Base-by-base conservation (phyloP, 2,113 vertebrate species). In the Lichenostomus cassidix region DNA sequence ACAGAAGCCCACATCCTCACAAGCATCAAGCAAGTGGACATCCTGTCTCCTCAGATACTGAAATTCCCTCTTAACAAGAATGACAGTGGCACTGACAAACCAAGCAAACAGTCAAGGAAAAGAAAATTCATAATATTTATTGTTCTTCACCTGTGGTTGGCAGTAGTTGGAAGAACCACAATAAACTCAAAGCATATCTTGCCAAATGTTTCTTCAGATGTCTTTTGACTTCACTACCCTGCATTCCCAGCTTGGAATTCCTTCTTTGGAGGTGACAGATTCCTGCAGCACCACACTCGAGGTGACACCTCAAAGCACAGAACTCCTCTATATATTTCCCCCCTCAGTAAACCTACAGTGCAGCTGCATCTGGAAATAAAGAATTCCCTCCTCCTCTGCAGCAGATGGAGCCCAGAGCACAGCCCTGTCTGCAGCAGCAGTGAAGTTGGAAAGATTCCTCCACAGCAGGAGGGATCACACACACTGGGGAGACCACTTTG, bases 351-450 rank as follows among this genome's bases (percentile, higher is more conserved):
- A 18, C 35, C 15, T 28, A 22, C 4, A 55, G 12, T 64, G 35
- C 75, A 90, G 52, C 71, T 95, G 49, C 27, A 87, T 42, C 18
- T 69, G 63, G 31, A 50, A 70, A 84, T 37, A 52, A 93, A 64
- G 27, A 69, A 3, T 37, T 76, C 71, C 47, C 64, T 76, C 50
- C 24, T 92, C 44, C 77, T 50, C 73, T 76, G 39, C 56, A 90
- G 68, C 92, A 95, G 95, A 81, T 70, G 94, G 85, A 94, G 68
- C 68, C 70, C 70, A 19, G 67, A 82, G 84, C 49, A 41, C 22
- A 19, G 4, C 19, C 5, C 2, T 33, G 22, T 25, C 44, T 68
- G 63, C 19, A 65, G 83, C 60, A 73, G 77, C 37, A 65, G 44
- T 2, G 81, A 20, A 47, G 39, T 1, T n/a, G 55, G 37, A 69